These are phyloP conservation scores for Hymenopus coronatus DNA, from an alignment of 2,888 invertebrate genomes.

Conservation along the genomic window DNA sequence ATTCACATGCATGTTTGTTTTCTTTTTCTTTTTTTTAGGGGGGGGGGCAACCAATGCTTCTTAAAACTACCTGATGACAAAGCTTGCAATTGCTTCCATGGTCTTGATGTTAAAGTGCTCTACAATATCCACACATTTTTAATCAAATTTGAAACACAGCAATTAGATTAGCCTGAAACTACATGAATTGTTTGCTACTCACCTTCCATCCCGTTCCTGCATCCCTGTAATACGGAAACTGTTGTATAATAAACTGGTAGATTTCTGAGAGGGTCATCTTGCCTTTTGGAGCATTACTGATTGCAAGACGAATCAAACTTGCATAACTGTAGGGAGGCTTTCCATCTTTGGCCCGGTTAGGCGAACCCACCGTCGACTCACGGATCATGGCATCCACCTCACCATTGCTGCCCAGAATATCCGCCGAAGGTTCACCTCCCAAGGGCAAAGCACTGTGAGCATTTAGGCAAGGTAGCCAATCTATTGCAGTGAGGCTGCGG, in stretches of 20 bases:
- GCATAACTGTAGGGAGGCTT: constrained; percentile 66
- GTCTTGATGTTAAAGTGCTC: no score
- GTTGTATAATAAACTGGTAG: constrained; percentile 68
- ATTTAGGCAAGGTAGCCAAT: constrained; percentile 50
- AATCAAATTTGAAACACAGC: no score
- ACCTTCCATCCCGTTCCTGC: constrained; percentile 73
- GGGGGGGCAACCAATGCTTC: no score
- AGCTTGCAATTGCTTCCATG: no score
- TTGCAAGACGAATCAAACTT: constrained; percentile 66
- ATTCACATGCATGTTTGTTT: no score
- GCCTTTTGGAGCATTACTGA: constrained; percentile 62
- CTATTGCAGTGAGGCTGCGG: constrained; percentile 51
- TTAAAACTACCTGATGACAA: no score
- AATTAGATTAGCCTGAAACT: no score
- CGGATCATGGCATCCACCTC: constrained; percentile 31
- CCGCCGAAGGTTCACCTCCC: constrained; percentile 30
- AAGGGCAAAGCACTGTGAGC: constrained; percentile 34
- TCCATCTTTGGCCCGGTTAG: constrained; percentile 48
- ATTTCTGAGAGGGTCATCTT: constrained; percentile 73
- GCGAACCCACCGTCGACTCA: constrained; percentile 33
- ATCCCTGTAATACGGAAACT: constrained; percentile 68
- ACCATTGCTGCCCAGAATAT: constrained; percentile 23
- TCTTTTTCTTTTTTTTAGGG: no score
- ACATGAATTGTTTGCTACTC: constrained; percentile 37
- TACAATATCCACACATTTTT: no score